Evolutionary conservation across 2,797 vertebrate species (phyloP).

Genomic region (Ptychadena robeensis): DNA sequence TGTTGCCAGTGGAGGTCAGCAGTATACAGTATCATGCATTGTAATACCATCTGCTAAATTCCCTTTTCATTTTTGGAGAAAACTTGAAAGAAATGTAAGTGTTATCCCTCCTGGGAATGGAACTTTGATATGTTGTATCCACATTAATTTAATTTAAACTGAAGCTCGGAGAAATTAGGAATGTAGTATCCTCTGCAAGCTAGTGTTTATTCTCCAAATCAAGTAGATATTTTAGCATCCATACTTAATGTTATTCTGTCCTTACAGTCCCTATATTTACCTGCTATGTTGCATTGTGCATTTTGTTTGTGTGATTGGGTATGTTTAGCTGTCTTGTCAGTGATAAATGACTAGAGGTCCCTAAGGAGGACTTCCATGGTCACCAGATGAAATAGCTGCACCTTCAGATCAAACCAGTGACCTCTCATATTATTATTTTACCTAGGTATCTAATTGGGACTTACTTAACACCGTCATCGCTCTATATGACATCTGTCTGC

Average conservation of each 20-base stretch:
- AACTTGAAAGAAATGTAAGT: neutral
- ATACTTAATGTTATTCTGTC: conserved; percentile 3
- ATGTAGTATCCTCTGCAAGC: neutral
- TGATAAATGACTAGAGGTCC: neutral
- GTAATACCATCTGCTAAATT: neutral
- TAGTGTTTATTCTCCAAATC: neutral
- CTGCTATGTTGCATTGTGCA: neutral
- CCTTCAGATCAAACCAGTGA: neutral
- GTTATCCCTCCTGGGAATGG: neutral
- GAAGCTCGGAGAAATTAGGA: neutral
- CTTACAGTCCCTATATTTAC: neutral
- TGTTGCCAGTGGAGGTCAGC: neutral
- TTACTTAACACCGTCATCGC: conserved; percentile 59
- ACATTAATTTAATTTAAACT: conserved; percentile 17
- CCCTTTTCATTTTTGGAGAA: neutral
- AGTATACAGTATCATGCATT: neutral
- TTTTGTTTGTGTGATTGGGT: neutral
- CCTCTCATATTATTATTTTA: neutral
- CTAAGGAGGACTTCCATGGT: neutral
- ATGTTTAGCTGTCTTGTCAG: neutral
- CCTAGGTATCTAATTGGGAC: conserved; percentile 60
- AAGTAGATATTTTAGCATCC: conserved; percentile 10
- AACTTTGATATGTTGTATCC: conserved; percentile 17
- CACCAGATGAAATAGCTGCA: neutral
- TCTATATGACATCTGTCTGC: conserved; percentile 58